Conservation (phyloP, 2,113 vertebrate species). For the Taurulus bubalis region DNA sequence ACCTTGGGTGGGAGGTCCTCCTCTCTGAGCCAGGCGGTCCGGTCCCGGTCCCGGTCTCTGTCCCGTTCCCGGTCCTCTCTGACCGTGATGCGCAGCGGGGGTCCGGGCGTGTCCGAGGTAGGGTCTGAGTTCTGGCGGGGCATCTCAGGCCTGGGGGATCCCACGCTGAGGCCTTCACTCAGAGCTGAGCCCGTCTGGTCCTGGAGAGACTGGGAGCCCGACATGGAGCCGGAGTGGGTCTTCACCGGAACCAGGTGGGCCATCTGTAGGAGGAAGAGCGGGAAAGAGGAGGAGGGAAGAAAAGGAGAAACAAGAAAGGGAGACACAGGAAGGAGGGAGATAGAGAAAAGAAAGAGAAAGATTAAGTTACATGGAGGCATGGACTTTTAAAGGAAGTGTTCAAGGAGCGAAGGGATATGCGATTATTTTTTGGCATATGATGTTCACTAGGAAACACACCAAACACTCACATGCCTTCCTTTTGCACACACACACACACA, state of each 20-base stretch:
- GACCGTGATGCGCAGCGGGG: conserved; percentile 82
- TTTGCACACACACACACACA: too few relatives aligned
- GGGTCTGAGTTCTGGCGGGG: conserved; percentile 97
- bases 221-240: conserved; percentile 91
- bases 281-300: neutral
- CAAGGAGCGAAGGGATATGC: neutral
- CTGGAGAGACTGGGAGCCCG: conserved; percentile 94
- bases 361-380: neutral
- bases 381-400: conserved; percentile 4
- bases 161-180: conserved; percentile 85
- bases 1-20: conserved; percentile 77
- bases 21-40: conserved; percentile 76
- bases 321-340: neutral
- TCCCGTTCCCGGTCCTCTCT: conserved; percentile 87
- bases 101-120: conserved; percentile 92
- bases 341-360: neutral
- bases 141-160: conserved; percentile 91
- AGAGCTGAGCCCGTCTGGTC: conserved; percentile 92
- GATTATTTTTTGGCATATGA: conserved; percentile 1
- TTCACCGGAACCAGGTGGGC: conserved; percentile 95
- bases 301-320: neutral
- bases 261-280: conserved; percentile 75
- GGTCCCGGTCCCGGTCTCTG: conserved; percentile 81
- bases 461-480: neutral
- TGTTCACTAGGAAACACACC: neutral